These are phyloP conservation scores for Anastrepha ludens DNA, from an alignment of 1,140 invertebrate species.

Conservation along the genomic window DNA sequence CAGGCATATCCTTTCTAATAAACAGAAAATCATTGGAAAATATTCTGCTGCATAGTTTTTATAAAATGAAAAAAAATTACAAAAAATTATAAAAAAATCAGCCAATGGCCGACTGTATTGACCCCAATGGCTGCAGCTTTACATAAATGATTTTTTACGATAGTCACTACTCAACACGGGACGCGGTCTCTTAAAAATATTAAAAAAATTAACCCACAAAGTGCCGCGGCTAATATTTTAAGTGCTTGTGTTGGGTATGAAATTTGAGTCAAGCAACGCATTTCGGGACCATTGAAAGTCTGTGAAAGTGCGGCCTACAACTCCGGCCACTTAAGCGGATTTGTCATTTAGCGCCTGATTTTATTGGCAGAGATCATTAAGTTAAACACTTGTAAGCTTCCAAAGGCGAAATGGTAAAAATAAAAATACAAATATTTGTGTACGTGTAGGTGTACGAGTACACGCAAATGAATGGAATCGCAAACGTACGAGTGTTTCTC, in stretches of 20 bases:
- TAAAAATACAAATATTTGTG: background rate
- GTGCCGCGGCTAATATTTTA: no score
- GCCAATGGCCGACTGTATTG: no score
- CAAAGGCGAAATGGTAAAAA: background rate
- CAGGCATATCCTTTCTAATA: no score
- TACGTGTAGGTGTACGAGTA: background rate
- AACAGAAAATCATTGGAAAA: no score
- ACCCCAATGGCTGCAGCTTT: no score
- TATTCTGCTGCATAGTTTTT: no score
- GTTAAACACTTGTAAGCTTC: conserved; percentile 7
- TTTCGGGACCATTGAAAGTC: background rate
- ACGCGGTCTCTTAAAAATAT: no score
- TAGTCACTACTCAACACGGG: no score
- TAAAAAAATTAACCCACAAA: no score
- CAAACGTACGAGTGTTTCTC: background rate
- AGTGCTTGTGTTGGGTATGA: background rate
- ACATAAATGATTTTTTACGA: no score
- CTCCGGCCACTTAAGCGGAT: background rate
- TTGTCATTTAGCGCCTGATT: background rate
- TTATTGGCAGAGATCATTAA: background rate
- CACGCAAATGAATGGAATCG: background rate
- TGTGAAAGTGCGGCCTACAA: background rate
- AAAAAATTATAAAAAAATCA: no score
- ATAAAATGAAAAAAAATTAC: no score
- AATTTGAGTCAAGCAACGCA: background rate